Evolutionary conservation across 2,797 vertebrate species (phyloP).

Genomic region (Monodelphis domestica): DNA sequence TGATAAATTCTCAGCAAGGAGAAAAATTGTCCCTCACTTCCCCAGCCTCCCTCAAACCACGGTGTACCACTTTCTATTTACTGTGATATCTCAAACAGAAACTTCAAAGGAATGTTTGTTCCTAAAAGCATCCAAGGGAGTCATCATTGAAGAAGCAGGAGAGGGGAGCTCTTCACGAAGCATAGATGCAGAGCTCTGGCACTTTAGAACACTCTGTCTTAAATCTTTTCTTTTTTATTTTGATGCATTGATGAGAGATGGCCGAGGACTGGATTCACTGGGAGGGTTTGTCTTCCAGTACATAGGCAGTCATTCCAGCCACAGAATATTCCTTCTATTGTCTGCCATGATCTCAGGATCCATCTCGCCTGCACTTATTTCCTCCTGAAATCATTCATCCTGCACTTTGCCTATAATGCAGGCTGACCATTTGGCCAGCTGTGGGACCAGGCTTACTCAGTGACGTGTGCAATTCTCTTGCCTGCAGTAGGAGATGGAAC

Average conservation of each 20-base stretch:
- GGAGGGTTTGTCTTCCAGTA: conserved; percentile 8
- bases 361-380: neutral
- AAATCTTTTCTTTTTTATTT: conserved; percentile 37
- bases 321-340: neutral
- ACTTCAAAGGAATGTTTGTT: neutral
- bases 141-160: neutral
- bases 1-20: neutral
- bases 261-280: conserved; percentile 1
- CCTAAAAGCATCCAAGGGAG: neutral
- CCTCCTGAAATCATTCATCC: neutral
- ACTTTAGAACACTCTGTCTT: neutral
- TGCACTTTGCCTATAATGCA: neutral
- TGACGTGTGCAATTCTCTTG: conserved; percentile 21
- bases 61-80: neutral
- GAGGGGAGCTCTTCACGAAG: neutral
- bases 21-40: neutral
- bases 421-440: conserved; percentile 39
- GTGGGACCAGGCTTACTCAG: conserved; percentile 25
- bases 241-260: neutral
- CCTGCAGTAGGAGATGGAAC: conserved; percentile 50
- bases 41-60: neutral
- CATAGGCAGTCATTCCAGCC: conserved; percentile 28
- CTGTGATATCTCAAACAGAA: neutral
- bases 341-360: conserved; percentile 18
- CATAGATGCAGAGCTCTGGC: neutral